Evolutionary conservation across 2,888 invertebrate genomes (phyloP).

Genomic region (Microchrysa polita): DNA sequence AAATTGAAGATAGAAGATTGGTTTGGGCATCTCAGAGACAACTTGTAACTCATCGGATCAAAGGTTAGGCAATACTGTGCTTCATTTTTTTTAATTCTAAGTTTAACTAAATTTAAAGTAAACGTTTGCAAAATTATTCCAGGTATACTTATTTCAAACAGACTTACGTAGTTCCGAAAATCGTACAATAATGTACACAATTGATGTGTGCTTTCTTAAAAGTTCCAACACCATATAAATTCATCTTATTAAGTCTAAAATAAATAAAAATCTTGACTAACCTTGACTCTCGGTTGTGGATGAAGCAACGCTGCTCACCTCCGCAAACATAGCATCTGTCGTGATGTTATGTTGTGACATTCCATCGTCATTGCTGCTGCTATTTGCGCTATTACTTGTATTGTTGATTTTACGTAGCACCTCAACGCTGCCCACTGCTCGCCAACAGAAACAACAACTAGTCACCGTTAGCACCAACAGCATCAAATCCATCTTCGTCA

Average conservation of each 20-base stretch:
- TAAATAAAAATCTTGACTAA: slow-evolving; percentile 18
- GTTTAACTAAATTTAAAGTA: too few species aligned
- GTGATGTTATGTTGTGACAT: slow-evolving; percentile 33
- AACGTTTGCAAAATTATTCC: too few species aligned
- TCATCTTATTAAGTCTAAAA: neutral
- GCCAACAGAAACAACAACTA: slow-evolving; percentile 36
- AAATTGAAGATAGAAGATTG: too few species aligned
- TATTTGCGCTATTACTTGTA: slow-evolving; percentile 17
- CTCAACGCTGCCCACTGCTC: slow-evolving; percentile 45
- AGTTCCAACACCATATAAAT: neutral
- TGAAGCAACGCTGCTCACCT: slow-evolving; percentile 32
- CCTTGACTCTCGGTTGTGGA: slow-evolving; percentile 43
- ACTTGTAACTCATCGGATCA: too few species aligned
- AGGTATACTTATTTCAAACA: too few species aligned
- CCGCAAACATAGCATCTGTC: slow-evolving; percentile 16
- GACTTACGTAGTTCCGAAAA: too few species aligned
- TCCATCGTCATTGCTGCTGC: slow-evolving; percentile 6
- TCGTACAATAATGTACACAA: too few species aligned
- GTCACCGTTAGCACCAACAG: slow-evolving; percentile 48
- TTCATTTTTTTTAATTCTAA: too few species aligned
- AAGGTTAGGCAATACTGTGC: too few species aligned
- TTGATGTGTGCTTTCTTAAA: too few species aligned
- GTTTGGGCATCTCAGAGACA: too few species aligned
- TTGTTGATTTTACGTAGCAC: slow-evolving; percentile 33
- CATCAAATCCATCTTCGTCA: slow-evolving; percentile 46